Conservation (phyloP, 2,797 vertebrate species). For the Lacerta bilineata region DNA sequence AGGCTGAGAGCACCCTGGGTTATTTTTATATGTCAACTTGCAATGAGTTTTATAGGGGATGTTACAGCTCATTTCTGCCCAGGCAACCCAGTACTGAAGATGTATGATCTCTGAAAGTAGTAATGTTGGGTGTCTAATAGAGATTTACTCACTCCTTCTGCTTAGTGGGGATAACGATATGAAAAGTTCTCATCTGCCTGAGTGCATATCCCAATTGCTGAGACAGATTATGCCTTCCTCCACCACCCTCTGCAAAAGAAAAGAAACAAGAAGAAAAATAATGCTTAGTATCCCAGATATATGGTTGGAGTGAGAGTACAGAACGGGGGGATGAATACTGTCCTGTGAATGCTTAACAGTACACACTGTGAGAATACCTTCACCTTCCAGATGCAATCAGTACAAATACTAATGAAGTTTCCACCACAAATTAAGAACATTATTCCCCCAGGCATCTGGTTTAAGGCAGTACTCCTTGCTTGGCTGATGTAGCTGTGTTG, state of each 20-base stretch:
- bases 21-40: constrained; percentile 21
- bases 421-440: no score
- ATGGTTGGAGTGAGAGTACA: neutral
- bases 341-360: no score
- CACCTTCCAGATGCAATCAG: no score
- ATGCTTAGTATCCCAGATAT: neutral
- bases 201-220: constrained; percentile 40
- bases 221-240: neutral
- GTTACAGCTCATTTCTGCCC: constrained; percentile 67
- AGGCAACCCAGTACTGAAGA: constrained; percentile 56
- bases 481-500: no score
- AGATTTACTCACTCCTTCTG: constrained; percentile 63
- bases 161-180: constrained; percentile 54
- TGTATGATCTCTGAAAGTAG: constrained; percentile 67
- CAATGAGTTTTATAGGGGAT: constrained; percentile 51
- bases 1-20: neutral
- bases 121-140: constrained; percentile 69
- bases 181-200: constrained; percentile 35
- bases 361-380: no score
- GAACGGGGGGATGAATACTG: no score
- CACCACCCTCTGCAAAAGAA: no score
- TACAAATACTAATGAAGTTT: no score
- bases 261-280: neutral
- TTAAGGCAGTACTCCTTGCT: no score
- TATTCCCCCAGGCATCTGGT: no score